Evolutionary conservation across 2,797 vertebrate species (phyloP).

Genomic region (Chloroceryle inda): DNA sequence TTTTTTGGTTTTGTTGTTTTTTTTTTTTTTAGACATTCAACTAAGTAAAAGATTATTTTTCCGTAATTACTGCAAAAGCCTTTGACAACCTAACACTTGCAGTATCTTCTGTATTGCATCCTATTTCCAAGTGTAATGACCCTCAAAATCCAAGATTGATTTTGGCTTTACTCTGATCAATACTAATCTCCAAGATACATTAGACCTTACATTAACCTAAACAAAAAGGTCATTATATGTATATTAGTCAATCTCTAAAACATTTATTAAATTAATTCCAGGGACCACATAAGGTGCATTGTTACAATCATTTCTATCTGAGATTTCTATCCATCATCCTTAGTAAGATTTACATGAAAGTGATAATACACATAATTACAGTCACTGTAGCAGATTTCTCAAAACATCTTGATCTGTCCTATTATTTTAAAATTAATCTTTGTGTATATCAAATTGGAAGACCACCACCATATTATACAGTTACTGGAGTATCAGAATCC

Average conservation of each 20-base stretch:
- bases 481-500: neutral
- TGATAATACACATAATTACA: constrained; percentile 33
- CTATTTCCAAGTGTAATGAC: constrained; percentile 72
- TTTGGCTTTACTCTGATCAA: constrained; percentile 66
- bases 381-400: neutral
- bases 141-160: constrained; percentile 74
- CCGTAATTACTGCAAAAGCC: neutral
- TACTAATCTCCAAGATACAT: constrained; percentile 74
- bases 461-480: neutral
- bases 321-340: constrained; percentile 39
- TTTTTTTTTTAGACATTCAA: neutral
- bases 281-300: constrained; percentile 30
- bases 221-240: constrained; percentile 59
- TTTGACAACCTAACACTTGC: neutral
- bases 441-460: neutral
- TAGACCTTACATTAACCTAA: constrained; percentile 68
- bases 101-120: constrained; percentile 29
- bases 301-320: constrained; percentile 4
- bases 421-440: constrained; percentile 26
- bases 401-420: neutral
- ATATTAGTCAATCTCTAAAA: constrained; percentile 59
- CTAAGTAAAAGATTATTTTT: neutral
- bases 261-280: constrained; percentile 64
- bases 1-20: neutral
- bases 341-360: constrained; percentile 22